Evolutionary conservation across 2,113 vertebrate species (phyloP).

Genomic region (Lichenostomus cassidix): DNA sequence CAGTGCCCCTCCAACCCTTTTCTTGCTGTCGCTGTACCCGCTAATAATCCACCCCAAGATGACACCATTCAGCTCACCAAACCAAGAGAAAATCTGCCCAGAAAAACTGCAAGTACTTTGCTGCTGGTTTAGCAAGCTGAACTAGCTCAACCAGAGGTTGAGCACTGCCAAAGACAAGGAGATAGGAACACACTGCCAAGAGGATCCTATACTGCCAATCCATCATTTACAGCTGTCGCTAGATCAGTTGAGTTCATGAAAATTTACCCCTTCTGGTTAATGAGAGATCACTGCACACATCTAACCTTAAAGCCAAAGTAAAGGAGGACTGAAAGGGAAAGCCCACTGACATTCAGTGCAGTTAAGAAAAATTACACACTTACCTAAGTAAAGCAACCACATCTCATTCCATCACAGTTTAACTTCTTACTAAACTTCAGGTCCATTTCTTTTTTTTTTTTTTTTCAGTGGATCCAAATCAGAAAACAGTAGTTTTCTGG

Average conservation of each 20-base stretch:
- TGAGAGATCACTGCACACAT: neutral
- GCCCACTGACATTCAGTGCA: neutral
- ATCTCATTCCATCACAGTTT: neutral
- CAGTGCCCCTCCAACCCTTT: neutral
- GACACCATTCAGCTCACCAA: neutral
- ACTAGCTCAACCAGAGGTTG: neutral
- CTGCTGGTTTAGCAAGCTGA: constrained; percentile 2
- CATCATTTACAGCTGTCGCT: neutral
- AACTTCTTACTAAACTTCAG: neutral
- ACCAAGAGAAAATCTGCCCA: neutral
- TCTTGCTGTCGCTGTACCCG: neutral
- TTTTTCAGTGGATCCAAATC: neutral
- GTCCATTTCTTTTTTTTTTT: neutral
- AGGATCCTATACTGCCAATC: neutral
- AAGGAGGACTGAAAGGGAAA: neutral
- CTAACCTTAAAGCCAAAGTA: neutral
- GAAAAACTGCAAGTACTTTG: neutral
- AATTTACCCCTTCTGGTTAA: neutral
- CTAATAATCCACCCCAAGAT: neutral
- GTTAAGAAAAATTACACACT: neutral
- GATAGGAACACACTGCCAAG: rapidly evolving
- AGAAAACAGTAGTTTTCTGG: neutral
- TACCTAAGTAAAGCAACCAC: neutral
- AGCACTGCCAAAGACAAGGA: neutral
- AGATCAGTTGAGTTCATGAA: neutral